Evolutionary conservation across 1,140 invertebrate species (phyloP).

Genomic region (Drosophila arizonae): DNA sequence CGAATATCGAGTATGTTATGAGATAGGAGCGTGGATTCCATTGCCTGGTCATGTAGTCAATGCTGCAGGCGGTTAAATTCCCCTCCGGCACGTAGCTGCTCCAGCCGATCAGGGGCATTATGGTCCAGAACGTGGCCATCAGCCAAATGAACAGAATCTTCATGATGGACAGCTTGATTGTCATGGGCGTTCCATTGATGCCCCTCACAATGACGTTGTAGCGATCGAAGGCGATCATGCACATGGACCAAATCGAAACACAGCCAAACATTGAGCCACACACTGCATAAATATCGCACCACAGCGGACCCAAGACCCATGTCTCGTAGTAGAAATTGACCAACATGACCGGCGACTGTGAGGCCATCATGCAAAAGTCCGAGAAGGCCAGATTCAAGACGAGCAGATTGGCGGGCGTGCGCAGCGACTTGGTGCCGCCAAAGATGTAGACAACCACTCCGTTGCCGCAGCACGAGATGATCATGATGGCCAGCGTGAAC

Average conservation of each 20-base stretch:
- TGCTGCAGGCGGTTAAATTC: slow-evolving; percentile 93
- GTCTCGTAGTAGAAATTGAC: slow-evolving; percentile 94
- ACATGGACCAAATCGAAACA: slow-evolving; percentile 93
- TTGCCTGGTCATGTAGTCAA: slow-evolving; percentile 89
- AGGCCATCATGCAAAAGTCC: slow-evolving; percentile 93
- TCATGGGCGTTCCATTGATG: slow-evolving; percentile 87
- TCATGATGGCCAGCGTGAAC: slow-evolving; percentile 66
- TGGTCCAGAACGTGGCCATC: slow-evolving; percentile 87
- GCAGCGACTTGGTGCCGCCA: slow-evolving; percentile 85
- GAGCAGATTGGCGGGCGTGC: slow-evolving; percentile 85
- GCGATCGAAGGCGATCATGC: slow-evolving; percentile 92
- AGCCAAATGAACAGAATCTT: slow-evolving; percentile 89
- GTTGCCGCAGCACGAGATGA: slow-evolving; percentile 85
- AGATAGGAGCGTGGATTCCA: slow-evolving; percentile 87
- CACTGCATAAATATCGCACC: slow-evolving; percentile 92
- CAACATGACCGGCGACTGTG: slow-evolving; percentile 92
- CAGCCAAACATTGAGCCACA: slow-evolving; percentile 91
- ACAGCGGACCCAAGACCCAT: slow-evolving; percentile 91
- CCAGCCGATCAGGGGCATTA: slow-evolving; percentile 88
- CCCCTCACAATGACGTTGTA: slow-evolving; percentile 94
- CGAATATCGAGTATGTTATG: slow-evolving; percentile 87
- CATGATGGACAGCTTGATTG: slow-evolving; percentile 86
- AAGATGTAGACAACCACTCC: slow-evolving; percentile 87
- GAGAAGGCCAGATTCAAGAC: slow-evolving; percentile 86
- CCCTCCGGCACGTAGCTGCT: slow-evolving; percentile 92